Base-by-base conservation (phyloP, 2,113 vertebrate species). In the Tragelaphus buxtoni region DNA sequence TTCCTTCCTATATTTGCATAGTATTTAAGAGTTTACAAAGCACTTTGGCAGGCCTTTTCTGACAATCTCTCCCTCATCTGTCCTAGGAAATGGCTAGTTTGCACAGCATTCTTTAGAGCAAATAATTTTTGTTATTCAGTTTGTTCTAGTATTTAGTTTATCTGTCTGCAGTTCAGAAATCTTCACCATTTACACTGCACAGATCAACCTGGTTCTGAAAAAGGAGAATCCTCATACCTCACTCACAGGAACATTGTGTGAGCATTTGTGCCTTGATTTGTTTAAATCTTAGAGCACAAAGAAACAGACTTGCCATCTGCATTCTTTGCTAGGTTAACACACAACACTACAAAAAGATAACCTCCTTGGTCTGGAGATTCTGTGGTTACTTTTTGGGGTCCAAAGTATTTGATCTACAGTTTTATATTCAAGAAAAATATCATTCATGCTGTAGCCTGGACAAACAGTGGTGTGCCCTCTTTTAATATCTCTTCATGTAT, bases 251-350 rank as follows among this genome's bases (percentile, higher is more conserved):
- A 80, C 30, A 61, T 35, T 72, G 35, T 88, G 32, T 96, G 35
- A 97, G 16, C 35, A 84, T 90, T 95, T 94, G 35, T 85, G 60
- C 58, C 83, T 53, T 95, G 91, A 65, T 84, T 72, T 42, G 65
- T 92, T 95, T 95, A 88, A 95, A 53, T 76, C 18, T 89, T 93
- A 49, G 35, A 92, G 12, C 80, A 84, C 82, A 97, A 91, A 91
- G 65, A 88, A 95, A 88, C 65, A 92, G 65, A 80, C 42, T 88
- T 93, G 69, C 60, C 30, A 65, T 88, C 51, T 26, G 80, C 51
- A 79, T 92, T 65, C 90, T 88, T 77, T 96, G 55, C 77, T 49
- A 77, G 84, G 63, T 92, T 92, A 96, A 92, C 14, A 13, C n/a
- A 92, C 24, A 90, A 28, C 8, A 87, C 58, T 83, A 63, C 61